Evolutionary conservation across 2,888 invertebrate species (phyloP), one percentile per base, ranked within the genome.

Genomic region (Choristoneura rosaceana): DNA sequence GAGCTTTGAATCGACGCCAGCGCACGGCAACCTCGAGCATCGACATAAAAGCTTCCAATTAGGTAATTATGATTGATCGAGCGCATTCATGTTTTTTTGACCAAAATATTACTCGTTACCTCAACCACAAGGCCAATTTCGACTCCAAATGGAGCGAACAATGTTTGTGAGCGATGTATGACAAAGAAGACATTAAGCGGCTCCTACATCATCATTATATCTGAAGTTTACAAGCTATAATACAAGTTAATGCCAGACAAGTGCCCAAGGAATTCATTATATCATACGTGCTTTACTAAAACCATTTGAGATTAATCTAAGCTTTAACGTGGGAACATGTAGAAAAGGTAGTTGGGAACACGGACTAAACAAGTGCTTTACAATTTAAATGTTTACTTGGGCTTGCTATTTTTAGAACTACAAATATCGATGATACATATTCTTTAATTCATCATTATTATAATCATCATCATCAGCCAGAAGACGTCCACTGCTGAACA

Each of bases 101-200:
- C 33, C 55, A 68, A 64, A 73, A 70, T 47, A 69, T 59, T 65
- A 64, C 62, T 58, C 68, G 47, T 63, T 68, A 52, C 64, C 52
- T 59, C 52, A 69, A 69, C 73, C 69, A 17, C 73, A 76, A 73
- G 59, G 69, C 73, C 76, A 77, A 77, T 76, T 78, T 69, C 63
- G 59, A 64, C 63, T 63, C 69, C 69, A 73, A 73, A 73, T 58
- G 66, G 60, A 52, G 25, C 61, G 52, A 52, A 9, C 25, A 41
- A 34, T 33, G 14, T 63, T 64, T 67, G 64, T 64, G 55, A 68
- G 61, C 70, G 25, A 71, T 73, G 71, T 75, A 75, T 70, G 65
- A 60, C 73, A 61, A 77, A 76, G 75, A 77, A 77, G 77, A 77
- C 77, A 76, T 77, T 75, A 77, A 70, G 69, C 33, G 38, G 60